These are phyloP conservation scores for Drosophila gunungcola DNA, from an alignment of 1,140 invertebrate species.

Conservation along the genomic window DNA sequence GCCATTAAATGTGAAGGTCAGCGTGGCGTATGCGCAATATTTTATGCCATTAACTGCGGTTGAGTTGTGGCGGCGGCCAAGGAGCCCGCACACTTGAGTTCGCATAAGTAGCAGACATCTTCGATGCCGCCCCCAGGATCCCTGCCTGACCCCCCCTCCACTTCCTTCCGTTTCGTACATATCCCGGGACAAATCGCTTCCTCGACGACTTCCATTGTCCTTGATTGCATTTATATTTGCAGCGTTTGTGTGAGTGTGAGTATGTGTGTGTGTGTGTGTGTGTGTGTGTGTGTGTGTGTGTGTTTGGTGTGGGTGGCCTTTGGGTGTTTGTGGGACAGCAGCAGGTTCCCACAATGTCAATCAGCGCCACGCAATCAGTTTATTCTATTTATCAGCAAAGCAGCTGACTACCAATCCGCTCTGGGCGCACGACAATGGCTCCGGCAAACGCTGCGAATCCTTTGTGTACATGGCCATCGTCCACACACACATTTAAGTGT, in stretches of 20 bases:
- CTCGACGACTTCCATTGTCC: conserved; percentile 41
- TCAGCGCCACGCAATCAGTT: conserved; percentile 73
- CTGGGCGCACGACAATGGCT: conserved; percentile 48
- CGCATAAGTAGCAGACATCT: conserved; percentile 37
- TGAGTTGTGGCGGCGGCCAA: not conserved
- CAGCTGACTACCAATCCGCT: conserved; percentile 66
- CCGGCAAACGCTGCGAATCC: conserved; percentile 27
- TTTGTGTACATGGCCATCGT: conserved; percentile 41
- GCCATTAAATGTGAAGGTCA: conserved; percentile 42
- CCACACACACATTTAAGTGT: conserved; percentile 3
- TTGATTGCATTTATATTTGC: conserved; percentile 70
- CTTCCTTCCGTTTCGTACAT: conserved; percentile 41
- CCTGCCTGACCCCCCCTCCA: not conserved
- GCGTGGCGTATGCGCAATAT: conserved; percentile 64
- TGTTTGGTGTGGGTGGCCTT: conserved; percentile 3
- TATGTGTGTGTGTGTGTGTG: not conserved
- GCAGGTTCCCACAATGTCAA: conserved; percentile 69
- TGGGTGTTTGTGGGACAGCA: conserved; percentile 24
- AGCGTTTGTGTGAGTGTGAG: conserved; percentile 45
- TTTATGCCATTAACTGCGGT: conserved; percentile 44
- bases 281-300: not conserved
- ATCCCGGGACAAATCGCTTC: conserved; percentile 54
- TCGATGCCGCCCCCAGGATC: conserved; percentile 22
- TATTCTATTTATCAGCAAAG: conserved; percentile 77
- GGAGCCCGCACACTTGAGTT: conserved; percentile 19